Conservation (phyloP, 2,113 vertebrate genomes). For the Cavia porcellus region DNA sequence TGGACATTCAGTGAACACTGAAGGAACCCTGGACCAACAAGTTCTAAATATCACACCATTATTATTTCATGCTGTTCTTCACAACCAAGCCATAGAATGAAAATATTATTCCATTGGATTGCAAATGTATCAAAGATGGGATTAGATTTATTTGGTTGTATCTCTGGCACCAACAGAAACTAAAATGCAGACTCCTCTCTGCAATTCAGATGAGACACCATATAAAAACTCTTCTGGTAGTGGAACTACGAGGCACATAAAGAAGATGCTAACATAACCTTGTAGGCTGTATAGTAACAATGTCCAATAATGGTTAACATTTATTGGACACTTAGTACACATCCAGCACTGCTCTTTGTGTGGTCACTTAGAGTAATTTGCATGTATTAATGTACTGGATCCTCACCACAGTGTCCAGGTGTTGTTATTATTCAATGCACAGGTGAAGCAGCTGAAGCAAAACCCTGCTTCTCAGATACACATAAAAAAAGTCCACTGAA, state of each 20-base stretch:
- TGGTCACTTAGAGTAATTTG: neutral
- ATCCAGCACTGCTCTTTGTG: neutral
- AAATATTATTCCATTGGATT: neutral
- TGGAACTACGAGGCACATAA: neutral
- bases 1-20: neutral
- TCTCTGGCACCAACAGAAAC: constrained; percentile 7
- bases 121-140: neutral
- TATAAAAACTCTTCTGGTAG: neutral
- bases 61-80: neutral
- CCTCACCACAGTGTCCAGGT: neutral
- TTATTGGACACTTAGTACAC: neutral
- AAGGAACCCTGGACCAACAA: neutral
- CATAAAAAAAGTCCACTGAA: neutral
- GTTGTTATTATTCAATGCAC: neutral
- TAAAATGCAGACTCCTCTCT: neutral
- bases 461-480: neutral
- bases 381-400: neutral
- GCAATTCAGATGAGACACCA: constrained; percentile 11
- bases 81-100: neutral
- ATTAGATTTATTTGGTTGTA: neutral
- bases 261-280: neutral
- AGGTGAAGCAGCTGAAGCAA: neutral
- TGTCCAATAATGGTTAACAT: neutral
- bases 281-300: neutral
- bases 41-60: neutral